Evolutionary conservation across 1,140 invertebrate genomes (phyloP).

Genomic region (Eriocheir sinensis): DNA sequence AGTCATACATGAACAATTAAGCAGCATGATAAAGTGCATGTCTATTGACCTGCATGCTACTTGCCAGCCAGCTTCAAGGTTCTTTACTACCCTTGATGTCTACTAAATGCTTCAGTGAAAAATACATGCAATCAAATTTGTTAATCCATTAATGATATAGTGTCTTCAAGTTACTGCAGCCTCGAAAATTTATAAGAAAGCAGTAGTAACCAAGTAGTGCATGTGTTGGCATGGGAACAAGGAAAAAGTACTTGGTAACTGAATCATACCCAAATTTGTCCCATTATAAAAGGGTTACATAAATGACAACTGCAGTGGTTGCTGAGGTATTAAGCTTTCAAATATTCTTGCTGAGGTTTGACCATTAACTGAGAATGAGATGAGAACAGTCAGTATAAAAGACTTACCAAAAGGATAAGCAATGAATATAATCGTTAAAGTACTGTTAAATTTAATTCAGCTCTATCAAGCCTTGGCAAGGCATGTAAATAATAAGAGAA

Average conservation of each 20-base stretch:
- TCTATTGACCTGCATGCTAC: background rate
- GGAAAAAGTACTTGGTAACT: background rate
- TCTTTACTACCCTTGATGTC: background rate
- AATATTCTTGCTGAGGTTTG: too few relatives aligned
- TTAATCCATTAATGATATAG: too few relatives aligned
- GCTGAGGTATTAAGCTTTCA: too few relatives aligned
- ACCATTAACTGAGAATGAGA: too few relatives aligned
- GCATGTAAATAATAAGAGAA: background rate
- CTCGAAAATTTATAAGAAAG: background rate
- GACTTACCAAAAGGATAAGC: too few relatives aligned
- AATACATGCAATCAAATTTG: background rate
- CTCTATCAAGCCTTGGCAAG: too few relatives aligned
- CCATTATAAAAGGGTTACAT: too few relatives aligned
- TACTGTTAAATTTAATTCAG: too few relatives aligned
- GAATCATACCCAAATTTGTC: too few relatives aligned
- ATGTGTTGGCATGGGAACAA: background rate
- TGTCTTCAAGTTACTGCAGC: background rate
- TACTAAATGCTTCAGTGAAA: background rate
- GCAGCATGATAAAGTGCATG: background rate
- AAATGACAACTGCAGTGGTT: too few relatives aligned
- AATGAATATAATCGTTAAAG: too few relatives aligned
- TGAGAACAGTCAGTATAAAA: too few relatives aligned
- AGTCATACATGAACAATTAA: background rate
- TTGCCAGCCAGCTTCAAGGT: slow-evolving; percentile 25
- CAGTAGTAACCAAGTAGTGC: background rate